Base-by-base conservation (phyloP, 2,888 invertebrate species). In the Silvanus unidentatus region DNA sequence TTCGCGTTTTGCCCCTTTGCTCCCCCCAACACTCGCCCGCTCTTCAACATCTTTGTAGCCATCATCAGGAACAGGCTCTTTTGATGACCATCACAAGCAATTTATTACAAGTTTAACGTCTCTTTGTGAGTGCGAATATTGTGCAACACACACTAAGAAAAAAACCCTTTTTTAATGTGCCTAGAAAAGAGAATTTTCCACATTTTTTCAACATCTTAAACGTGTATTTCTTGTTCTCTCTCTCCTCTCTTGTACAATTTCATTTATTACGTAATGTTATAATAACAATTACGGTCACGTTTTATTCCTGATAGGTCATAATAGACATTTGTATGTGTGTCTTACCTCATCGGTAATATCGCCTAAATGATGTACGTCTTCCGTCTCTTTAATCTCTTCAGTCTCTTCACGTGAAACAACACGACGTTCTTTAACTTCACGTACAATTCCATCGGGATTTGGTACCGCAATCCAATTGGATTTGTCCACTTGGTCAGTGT, bases 271-370 rank as follows among this genome's bases (percentile, higher is more conserved):
- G 32, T 32, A 32, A 32, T 12, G 22, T 32, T n/a, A 32, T 12
- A 4, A 32, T 5, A 12, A 12, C n/a, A 32, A 37, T 11, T 9
- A 15, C n/a, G 9, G 16, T 57, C 56, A 55, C 53, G 51, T 53
- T 56, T 53, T 45, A 54, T 56, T 61, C 63, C 59, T 63, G 63
- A 63, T 62, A 62, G 63, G 63, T 63, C 62, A 61, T 50, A 51
- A 52, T 48, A 22, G 40, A 40, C 42, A 16, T 39, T 34, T 5
- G 8, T 8, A 22, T 5, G 3, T 22, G 4, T 22, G n/a, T 38
- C 80, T 80, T 63, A 91, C 92, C 78, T 90, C 84, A 71, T 92
- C 91, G 40, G 88, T 86, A 62, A 91, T 86, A 65, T 91, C 88
- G 27, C 91, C 91, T 43, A 83, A 75, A 64, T 91, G 86, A 59